Evolutionary conservation across 2,113 vertebrate genomes (phyloP).

Genomic region (Damaliscus lunatus): DNA sequence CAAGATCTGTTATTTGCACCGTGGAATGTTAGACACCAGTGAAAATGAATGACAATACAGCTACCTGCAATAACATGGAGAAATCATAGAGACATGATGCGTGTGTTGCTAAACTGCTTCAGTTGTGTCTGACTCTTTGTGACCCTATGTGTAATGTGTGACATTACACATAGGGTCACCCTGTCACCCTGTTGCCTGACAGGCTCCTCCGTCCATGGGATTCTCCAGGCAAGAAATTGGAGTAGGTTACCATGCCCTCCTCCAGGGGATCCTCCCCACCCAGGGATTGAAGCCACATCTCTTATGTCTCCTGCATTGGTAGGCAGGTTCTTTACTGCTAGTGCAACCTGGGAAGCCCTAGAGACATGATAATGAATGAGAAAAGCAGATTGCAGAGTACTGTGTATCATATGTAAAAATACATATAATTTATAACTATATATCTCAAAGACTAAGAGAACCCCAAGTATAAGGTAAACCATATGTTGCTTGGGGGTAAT

Average conservation of each 20-base stretch:
- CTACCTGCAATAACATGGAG: neutral
- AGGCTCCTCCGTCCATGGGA: neutral
- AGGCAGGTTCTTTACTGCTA: neutral
- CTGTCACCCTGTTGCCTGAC: fast-evolving
- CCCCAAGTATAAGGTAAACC: neutral
- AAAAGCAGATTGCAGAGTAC: neutral
- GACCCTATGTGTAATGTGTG: neutral
- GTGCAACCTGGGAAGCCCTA: neutral
- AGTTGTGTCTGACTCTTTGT: neutral
- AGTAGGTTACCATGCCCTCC: neutral
- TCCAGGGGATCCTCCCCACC: neutral
- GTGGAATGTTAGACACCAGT: neutral
- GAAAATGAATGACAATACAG: neutral
- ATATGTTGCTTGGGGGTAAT: neutral
- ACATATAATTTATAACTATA: neutral
- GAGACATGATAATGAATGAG: neutral
- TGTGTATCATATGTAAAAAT: neutral
- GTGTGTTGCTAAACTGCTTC: neutral
- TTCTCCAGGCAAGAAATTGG: neutral
- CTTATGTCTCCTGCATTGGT: neutral
- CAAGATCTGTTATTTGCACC: neutral
- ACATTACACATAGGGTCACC: neutral
- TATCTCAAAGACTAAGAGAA: neutral
- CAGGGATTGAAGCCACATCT: neutral
- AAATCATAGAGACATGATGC: neutral